These are phyloP conservation scores for Laterallus jamaicensis DNA, from an alignment of 2,113 vertebrate species.

Conservation along the genomic window DNA sequence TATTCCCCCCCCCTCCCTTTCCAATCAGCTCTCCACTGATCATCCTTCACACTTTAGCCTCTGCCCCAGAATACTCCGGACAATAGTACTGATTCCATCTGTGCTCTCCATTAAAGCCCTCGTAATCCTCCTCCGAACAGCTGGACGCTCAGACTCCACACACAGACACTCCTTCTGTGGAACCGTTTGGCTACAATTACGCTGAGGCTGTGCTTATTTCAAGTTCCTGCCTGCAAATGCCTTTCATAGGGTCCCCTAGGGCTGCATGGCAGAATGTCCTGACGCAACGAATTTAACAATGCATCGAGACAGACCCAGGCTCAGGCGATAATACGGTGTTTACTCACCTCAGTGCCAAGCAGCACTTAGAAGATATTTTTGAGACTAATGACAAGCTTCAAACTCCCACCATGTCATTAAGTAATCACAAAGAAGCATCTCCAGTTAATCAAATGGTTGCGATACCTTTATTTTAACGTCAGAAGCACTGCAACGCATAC, in stretches of 20 bases:
- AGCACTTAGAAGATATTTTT: slow-evolving; percentile 15
- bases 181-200: slow-evolving; percentile 47
- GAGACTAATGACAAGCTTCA: slow-evolving; percentile 38
- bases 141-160: slow-evolving; percentile 57
- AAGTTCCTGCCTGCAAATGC: slow-evolving; percentile 23
- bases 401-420: slow-evolving; percentile 21
- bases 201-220: slow-evolving; percentile 31
- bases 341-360: slow-evolving; percentile 9
- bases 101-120: slow-evolving; percentile 76
- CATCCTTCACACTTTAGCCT: slow-evolving; percentile 76
- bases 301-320: not conserved
- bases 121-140: slow-evolving; percentile 79
- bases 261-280: not conserved
- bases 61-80: slow-evolving; percentile 71
- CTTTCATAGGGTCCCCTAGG: slow-evolving; percentile 24
- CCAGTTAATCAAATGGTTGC: slow-evolving; percentile 27
- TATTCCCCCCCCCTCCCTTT: not conserved
- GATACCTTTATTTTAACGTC: not conserved
- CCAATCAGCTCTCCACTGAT: slow-evolving; percentile 61
- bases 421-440: slow-evolving; percentile 35
- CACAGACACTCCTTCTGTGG: slow-evolving; percentile 55
- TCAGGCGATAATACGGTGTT: not conserved
- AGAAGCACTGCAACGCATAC: not conserved
- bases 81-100: slow-evolving; percentile 77
- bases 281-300: slow-evolving; percentile 2